These are phyloP conservation scores for Cephus cinctus DNA, from an alignment of 1,140 invertebrate genomes.

Conservation along the genomic window DNA sequence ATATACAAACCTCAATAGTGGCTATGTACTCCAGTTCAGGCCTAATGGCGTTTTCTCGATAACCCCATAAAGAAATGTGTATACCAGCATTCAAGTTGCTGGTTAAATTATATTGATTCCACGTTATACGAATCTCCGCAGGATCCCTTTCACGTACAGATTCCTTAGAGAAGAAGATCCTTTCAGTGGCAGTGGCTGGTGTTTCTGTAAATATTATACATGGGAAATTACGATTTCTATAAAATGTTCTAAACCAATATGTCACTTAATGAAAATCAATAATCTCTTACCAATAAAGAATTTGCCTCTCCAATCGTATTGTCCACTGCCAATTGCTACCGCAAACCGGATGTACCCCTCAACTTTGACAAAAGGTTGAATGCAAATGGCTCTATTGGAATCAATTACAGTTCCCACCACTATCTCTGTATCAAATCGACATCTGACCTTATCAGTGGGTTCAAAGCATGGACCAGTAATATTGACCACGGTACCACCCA, in stretches of 20 bases:
- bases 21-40: conserved; percentile 67
- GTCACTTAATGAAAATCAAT: background rate
- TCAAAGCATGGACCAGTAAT: conserved; percentile 92
- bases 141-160: conserved; percentile 72
- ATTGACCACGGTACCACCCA: conserved; percentile 91
- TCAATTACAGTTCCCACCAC: conserved; percentile 75
- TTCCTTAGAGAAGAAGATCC: conserved; percentile 77
- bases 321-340: conserved; percentile 79
- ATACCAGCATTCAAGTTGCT: conserved; percentile 72
- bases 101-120: conserved; percentile 84
- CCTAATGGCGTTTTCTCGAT: conserved; percentile 76
- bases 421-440: conserved; percentile 77
- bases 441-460: conserved; percentile 71
- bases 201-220: conserved; percentile 66
- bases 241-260: conserved; percentile 16
- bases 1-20: conserved; percentile 48
- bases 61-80: conserved; percentile 82
- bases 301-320: conserved; percentile 87
- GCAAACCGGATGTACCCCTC: conserved; percentile 90
- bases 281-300: conserved; percentile 79
- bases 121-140: conserved; percentile 72
- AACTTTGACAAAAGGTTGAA: conserved; percentile 85
- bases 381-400: conserved; percentile 81
- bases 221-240: no score
- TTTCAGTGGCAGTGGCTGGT: conserved; percentile 78